A percentile compares a stretch with the other conserved stretches of the same genome.
phyloP scores from a whole-genome alignment of 2,888 invertebrate genomes.

The Pammene aurita region DNA sequence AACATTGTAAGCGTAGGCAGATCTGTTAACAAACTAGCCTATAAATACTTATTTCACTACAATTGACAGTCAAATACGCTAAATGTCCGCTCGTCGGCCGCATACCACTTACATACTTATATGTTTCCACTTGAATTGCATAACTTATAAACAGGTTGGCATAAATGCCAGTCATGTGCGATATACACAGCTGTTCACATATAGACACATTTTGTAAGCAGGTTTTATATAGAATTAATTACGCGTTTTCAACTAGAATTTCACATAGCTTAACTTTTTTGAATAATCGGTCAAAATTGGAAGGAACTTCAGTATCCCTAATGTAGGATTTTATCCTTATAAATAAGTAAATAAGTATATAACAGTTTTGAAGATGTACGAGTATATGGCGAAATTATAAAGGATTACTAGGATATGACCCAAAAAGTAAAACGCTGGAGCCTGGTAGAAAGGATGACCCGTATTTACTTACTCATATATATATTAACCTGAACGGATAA shows the following conservation, averaged over 20 bases:
- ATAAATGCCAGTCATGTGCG: constrained; percentile 67
- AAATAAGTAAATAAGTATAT: too few relatives aligned
- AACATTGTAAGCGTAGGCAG: constrained; percentile 36
- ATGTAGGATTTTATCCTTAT: too few relatives aligned
- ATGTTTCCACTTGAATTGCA: constrained; percentile 77
- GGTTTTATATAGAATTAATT: constrained; percentile 38
- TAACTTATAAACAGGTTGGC: constrained; percentile 73
- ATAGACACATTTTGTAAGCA: constrained; percentile 41
- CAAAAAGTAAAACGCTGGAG: too few relatives aligned
- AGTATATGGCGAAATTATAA: too few relatives aligned
- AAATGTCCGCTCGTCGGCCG: constrained; percentile 60
- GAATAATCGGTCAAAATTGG: constrained; percentile 1
- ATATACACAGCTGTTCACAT: constrained; percentile 67
- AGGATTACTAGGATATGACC: too few relatives aligned
- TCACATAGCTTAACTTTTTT: constrained; percentile 11
- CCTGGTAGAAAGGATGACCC: too few relatives aligned
- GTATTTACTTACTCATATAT: too few relatives aligned
- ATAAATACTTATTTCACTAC: constrained; percentile 50
- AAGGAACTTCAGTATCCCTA: not conserved
- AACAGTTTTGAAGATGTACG: too few relatives aligned
- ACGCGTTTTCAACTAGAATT: constrained; percentile 21
- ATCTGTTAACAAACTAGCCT: constrained; percentile 36
- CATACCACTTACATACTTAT: constrained; percentile 60
- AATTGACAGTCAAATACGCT: constrained; percentile 72
- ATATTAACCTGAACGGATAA: too few relatives aligned